phyloP scores from a whole-genome alignment of 1,140 invertebrate genomes.

The Pogonus chalceus region DNA sequence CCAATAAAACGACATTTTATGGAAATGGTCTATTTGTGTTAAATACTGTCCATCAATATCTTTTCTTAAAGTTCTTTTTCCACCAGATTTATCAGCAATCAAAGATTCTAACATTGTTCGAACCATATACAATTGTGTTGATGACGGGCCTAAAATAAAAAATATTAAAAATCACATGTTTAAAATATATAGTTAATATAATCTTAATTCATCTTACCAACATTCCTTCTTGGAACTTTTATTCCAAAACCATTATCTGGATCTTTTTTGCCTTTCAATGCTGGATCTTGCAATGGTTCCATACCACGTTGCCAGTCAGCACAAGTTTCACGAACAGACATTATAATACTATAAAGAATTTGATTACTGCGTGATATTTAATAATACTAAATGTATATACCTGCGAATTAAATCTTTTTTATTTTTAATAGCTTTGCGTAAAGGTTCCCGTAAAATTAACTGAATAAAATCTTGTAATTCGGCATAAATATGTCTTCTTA shows the following conservation, averaged over 20 bases:
- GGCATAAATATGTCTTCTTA: constrained; percentile 88
- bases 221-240: constrained; percentile 85
- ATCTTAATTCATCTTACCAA: constrained; percentile 51
- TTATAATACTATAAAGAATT: constrained; percentile 60
- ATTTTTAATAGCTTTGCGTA: constrained; percentile 95
- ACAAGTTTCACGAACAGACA: constrained; percentile 91
- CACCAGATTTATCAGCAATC: constrained; percentile 93
- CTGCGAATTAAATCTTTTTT: constrained; percentile 94
- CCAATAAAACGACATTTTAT: constrained; percentile 96
- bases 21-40: constrained; percentile 88
- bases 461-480: constrained; percentile 98
- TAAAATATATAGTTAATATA: neutral
- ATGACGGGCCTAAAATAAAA: constrained; percentile 57
- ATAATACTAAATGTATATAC: constrained; percentile 33
- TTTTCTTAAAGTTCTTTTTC: constrained; percentile 87
- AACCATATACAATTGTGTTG: constrained; percentile 97
- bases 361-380: constrained; percentile 1
- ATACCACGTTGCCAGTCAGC: constrained; percentile 91
- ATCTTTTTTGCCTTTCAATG: constrained; percentile 92
- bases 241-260: constrained; percentile 82
- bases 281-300: constrained; percentile 87
- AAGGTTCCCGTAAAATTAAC: constrained; percentile 76
- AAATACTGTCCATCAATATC: constrained; percentile 92
- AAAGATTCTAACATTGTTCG: constrained; percentile 97
- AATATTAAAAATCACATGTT: constrained; percentile 13